These are phyloP conservation scores for Lycaena phlaeas DNA, from an alignment of 2,888 invertebrate species.

Conservation along the genomic window DNA sequence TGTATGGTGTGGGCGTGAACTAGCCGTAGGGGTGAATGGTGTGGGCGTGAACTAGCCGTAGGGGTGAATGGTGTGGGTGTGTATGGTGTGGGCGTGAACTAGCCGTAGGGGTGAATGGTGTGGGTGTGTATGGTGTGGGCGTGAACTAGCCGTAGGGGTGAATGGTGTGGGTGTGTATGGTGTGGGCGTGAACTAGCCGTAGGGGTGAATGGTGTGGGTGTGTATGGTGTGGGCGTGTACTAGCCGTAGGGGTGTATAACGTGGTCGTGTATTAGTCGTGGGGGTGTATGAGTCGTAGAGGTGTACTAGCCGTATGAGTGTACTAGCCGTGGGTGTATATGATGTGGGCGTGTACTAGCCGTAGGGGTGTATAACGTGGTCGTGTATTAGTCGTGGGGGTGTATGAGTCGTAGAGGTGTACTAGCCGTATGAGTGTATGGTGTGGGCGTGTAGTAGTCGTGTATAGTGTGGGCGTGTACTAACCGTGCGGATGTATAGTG, in stretches of 20 bases:
- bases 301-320: too few relatives aligned
- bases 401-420: too few relatives aligned
- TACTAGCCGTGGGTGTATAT: too few relatives aligned
- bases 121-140: conserved; percentile 43
- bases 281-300: too few relatives aligned
- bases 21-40: too few relatives aligned
- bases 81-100: conserved; percentile 38
- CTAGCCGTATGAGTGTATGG: too few relatives aligned
- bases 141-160: conserved; percentile 47
- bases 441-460: too few relatives aligned
- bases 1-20: too few relatives aligned
- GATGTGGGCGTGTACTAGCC: conserved; percentile 32
- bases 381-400: too few relatives aligned
- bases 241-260: too few relatives aligned
- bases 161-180: conserved; percentile 43
- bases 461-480: conserved; percentile 23
- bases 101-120: conserved; percentile 41
- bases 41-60: conserved; percentile 29
- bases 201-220: conserved; percentile 41
- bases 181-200: conserved; percentile 27
- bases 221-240: conserved; percentile 36
- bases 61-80: conserved; percentile 36
- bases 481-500: conserved; percentile 41
- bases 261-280: too few relatives aligned
- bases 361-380: conserved; percentile 48